Base-by-base conservation (phyloP, 30 jellyfish, hydroid and myxozoan species). In the Nemopilema nomurai region DNA sequence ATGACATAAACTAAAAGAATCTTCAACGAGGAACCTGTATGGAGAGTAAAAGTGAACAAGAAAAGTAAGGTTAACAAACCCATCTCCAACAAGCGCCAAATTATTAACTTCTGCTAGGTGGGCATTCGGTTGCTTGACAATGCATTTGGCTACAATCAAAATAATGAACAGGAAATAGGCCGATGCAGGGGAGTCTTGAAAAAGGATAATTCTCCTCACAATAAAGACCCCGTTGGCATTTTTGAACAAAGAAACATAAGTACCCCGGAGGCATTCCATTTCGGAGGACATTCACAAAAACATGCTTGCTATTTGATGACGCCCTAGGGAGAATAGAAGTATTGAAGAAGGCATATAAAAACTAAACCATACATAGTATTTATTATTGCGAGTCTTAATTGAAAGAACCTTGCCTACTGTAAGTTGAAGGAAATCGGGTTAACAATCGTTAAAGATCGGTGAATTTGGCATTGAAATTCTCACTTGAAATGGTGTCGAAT, bases 51-150 rank as follows among this genome's bases (percentile, higher is more conserved):
- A 3, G 13, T 41, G 57, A 41, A 41, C 6, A 41, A 41, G 57
- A 41, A 6, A 13, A 29, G 21, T 23, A 30, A 6, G 1, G 0
- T 19, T 49, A 49, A 4, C 96, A 25, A 69, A 90, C 97, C 89
- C 97, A 29, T 85, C 90, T 29, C 84, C 77, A 27, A 90, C 25
- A 13, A 90, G 81, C 8, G 89, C 92, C 92, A 90, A 70, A 25
- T 79, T 69, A 68, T 74, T 84, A 51, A 90, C 81, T 6, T 84
- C 85, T 3, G 87, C 85, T 49, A 70, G 82, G 41, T 90, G 97
- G 4, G 97, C 97, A n/a, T 72, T 70, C 49, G 85, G 70, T 23
- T 74, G 91, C 68, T 71, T 70, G 18, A 87, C 83, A 24, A 87
- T 9, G 25, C 96, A 87, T 17, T 90, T 78, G 19, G 50, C 96